Evolutionary conservation across 1,140 invertebrate genomes (phyloP).

Genomic region (Neodiprion fabricii): DNA sequence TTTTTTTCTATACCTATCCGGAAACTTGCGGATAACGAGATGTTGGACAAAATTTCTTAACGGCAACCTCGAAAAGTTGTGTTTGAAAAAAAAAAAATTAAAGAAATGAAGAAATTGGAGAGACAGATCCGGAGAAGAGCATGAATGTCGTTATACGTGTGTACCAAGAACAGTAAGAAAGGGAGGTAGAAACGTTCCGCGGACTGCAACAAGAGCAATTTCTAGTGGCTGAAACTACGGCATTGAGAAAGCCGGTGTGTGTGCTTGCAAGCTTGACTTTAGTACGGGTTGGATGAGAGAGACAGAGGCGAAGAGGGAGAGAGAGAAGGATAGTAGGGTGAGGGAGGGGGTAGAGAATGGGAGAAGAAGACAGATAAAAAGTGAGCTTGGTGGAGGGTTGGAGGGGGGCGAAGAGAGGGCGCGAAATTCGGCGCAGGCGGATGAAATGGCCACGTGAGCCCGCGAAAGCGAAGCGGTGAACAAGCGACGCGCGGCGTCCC

Average conservation of each 20-base stretch:
- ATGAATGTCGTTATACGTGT: too few species aligned
- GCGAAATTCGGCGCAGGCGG: constrained; percentile 50
- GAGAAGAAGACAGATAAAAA: constrained; percentile 6
- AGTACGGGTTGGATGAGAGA: neutral
- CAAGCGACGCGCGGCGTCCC: constrained; percentile 46
- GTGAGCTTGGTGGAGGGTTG: constrained; percentile 1
- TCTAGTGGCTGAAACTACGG: neutral
- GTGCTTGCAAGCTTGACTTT: neutral
- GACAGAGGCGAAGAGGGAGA: constrained; percentile 16
- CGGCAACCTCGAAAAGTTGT: too few species aligned
- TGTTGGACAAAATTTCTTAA: too few species aligned
- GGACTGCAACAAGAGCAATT: neutral
- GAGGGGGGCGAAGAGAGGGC: constrained; percentile 12
- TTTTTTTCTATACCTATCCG: too few species aligned
- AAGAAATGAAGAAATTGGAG: too few species aligned
- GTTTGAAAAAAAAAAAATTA: too few species aligned
- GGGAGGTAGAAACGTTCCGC: neutral
- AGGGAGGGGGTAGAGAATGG: neutral
- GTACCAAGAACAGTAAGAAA: neutral
- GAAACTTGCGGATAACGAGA: too few species aligned
- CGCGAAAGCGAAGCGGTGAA: constrained; percentile 53
- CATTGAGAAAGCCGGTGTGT: neutral
- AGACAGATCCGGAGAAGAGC: too few species aligned
- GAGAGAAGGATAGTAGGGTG: neutral
- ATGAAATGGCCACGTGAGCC: constrained; percentile 57